Conservation (phyloP, 2,888 invertebrate genomes). For the Gibbula magus region DNA sequence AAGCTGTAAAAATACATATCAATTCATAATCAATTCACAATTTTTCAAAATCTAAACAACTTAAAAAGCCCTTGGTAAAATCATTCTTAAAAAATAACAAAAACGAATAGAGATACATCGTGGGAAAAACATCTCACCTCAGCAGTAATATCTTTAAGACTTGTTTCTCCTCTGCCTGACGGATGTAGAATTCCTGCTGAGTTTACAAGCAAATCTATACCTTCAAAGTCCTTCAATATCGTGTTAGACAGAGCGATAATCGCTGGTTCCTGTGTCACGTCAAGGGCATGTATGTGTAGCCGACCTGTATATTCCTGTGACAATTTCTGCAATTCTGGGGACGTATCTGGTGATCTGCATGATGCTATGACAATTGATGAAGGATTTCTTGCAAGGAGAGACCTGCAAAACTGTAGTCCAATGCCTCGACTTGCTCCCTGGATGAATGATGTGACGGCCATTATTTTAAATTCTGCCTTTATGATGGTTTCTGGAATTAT, state of each 20-base stretch:
- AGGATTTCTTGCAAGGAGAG: conserved; percentile 46
- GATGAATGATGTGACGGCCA: conserved; percentile 40
- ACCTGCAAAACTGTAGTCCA: conserved; percentile 64
- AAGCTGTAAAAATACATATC: too few relatives aligned
- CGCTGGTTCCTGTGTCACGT: conserved; percentile 53
- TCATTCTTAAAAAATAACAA: too few relatives aligned
- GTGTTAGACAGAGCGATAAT: conserved; percentile 46
- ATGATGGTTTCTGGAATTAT: too few relatives aligned
- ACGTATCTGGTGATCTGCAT: conserved; percentile 52
- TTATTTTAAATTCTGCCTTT: too few relatives aligned
- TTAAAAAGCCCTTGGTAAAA: too few relatives aligned
- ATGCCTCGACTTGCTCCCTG: conserved; percentile 65
- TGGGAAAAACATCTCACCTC: conserved; percentile 45
- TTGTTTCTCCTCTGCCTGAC: conserved; percentile 62
- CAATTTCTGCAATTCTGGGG: conserved; percentile 47
- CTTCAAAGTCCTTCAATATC: conserved; percentile 48
- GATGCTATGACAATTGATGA: conserved; percentile 57
- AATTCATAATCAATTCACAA: too few relatives aligned
- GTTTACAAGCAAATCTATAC: conserved; percentile 65
- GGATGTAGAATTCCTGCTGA: conserved; percentile 65
- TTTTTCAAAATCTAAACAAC: too few relatives aligned
- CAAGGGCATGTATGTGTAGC: conserved; percentile 48
- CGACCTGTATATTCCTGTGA: conserved; percentile 36
- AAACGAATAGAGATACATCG: too few relatives aligned
- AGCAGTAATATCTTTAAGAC: conserved; percentile 55